Base-by-base conservation (phyloP, 2,888 invertebrate genomes). In the Epinotia bilunana region DNA sequence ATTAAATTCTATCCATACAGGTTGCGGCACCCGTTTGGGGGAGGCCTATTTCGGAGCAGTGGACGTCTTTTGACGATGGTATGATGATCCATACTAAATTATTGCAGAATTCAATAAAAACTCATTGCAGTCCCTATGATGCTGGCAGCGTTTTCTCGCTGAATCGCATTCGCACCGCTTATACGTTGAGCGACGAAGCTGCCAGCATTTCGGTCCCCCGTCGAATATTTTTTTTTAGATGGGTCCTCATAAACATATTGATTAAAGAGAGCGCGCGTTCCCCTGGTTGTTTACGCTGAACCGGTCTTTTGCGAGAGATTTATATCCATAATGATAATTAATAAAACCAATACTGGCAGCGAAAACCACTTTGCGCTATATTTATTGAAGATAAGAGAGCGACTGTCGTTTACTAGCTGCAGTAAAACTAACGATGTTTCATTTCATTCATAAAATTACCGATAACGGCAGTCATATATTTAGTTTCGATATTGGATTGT, bases 401-500 rank as follows among this genome's bases (percentile, higher is more conserved):
- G 33, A 33, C 68, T 58, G 43, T 46, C 69, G 23, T 72, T 65
- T 49, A 33, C 49, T 33, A 33, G 58, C 64, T 49, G 43, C 58
- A 65, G 49, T 71, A 62, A 58, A 65, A 46, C 65, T 33, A 57
- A 28, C 65, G 49, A 65, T 49, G 49, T 58, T 68, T 63, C 46
- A 72, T 72, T 64, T 64, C 46, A 65, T 58, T 60, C 72, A 65
- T 65, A 49, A 72, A 49, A 49, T 63, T 62, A 28, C 2, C 58
- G 46, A 72, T 65, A 65, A 65, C 28, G 16, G 4, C 4, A 33
- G 28, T 18, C 64, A 28, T 58, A 46, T 33, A 57, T 57, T 57
- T 57, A 13, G 11, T 58, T n/a, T 46, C 12, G 69, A 60, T 69
- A 69, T 69, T 69, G 46, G 60, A 60, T 28, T 23, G 23, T 28